Base-by-base conservation (phyloP, 1,140 invertebrate genomes). In the Drosophila nebulosa region DNA sequence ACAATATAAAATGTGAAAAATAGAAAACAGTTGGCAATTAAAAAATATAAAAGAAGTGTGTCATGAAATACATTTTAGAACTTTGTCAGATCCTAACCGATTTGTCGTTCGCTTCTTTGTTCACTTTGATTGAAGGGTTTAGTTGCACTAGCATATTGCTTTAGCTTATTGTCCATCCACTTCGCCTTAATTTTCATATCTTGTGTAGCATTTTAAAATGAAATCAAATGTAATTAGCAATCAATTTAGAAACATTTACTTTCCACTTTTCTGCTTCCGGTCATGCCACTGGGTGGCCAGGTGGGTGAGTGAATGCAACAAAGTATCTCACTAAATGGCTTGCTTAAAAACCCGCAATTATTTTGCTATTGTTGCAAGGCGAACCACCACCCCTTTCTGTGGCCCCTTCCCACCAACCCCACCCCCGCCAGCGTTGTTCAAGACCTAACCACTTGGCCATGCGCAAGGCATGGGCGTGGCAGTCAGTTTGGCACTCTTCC, bases 261-360 rank as follows among this genome's bases (percentile, higher is more conserved):
- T 36, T 35, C 30, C 36, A 30, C 58, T 51, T 60, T 66, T 72
- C 39, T 7, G 10, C 50, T 75, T 75, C 53, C 58, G 50, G 61
- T 26, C 46, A 56, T 30, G 36, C 32, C 2, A n/a, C 21, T 46
- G 16, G 16, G 7, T 4, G 2, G 16, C n/a, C 21, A 7, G 7
- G 16, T 46, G 39, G 9, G 16, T 46, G 39, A 21, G 3, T 9
- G 10, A 46, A 7, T 46, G 36, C 16, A 60, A 64, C 64, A 83
- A 78, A 63, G 74, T 83, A 60, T 69, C 64, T 58, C 57, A 39
- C 63, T 56, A 69, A 85, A 86, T 85, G 78, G 74, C 81, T 78
- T 56, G 30, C 67, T 79, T 27, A 76, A 78, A 79, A 85, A 80
- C 79, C 79, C 79, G 78, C 74, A 83, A 83, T 83, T 80, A 83